Percentiles rank a stretch among this genome's conserved stretches.
Conservation (phyloP, 2,113 vertebrate genomes). For the Crotalus horridus region DNA sequence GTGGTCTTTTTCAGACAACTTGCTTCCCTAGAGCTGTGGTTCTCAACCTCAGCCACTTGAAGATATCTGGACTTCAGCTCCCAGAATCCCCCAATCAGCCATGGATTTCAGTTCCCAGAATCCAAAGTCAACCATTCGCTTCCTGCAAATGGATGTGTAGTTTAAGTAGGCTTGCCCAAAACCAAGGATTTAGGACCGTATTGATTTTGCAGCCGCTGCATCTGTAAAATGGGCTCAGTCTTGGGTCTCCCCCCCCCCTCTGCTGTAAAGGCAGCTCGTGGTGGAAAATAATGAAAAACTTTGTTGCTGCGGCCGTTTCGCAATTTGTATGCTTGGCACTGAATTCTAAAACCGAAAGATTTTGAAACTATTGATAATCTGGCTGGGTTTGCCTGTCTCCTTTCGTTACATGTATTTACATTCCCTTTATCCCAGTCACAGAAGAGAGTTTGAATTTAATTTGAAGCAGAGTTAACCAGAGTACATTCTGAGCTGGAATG, state of each 20-base stretch:
- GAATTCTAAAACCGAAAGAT: background rate
- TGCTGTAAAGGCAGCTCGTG: background rate
- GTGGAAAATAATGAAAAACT: background rate
- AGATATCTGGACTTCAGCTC: background rate
- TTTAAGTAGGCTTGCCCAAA: background rate
- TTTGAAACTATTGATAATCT: background rate
- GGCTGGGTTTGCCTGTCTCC: background rate
- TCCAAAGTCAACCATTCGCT: background rate
- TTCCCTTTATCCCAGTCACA: background rate
- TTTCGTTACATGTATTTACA: background rate
- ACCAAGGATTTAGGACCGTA: background rate
- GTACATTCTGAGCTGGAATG: background rate
- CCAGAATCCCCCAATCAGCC: background rate
- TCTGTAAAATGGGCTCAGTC: background rate
- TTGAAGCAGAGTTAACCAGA: background rate
- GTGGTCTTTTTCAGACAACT: background rate
- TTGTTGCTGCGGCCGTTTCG: background rate
- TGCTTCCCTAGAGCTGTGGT: background rate
- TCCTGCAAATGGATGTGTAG: background rate
- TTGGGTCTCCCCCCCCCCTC: accelerated
- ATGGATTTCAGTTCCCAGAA: background rate
- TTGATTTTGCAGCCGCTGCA: background rate
- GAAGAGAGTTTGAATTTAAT: background rate
- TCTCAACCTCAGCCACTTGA: background rate
- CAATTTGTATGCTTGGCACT: background rate